Base-by-base conservation (phyloP, 2,888 invertebrate genomes). In the Drosophila fulvimacula region DNA sequence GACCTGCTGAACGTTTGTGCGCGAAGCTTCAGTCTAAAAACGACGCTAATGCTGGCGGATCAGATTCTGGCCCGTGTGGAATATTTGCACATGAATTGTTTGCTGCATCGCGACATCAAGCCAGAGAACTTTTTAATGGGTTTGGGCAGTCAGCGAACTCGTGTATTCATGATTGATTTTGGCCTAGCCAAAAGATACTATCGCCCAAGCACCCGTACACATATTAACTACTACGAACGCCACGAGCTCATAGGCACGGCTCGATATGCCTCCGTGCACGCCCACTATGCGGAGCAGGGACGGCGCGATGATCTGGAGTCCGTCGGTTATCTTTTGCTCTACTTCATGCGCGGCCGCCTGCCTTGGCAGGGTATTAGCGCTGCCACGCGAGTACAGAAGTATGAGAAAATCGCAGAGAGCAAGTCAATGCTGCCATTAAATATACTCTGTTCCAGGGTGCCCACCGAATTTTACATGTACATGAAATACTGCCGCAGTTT, bases 91-190 rank as follows among this genome's bases (percentile, higher is more conserved):
- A 49, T 69, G 46, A 73, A 77, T 24, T 70, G 71, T 9, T 38
- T 81, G 27, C 38, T 88, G 10, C 85, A 85, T 62, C 83, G 85
- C 5, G 85, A 85, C 42, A 86, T 85, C n/a, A 85, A 85, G 62
- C 88, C 85, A 9, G 88, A 85, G 7, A 85, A 85, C 42, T 86
- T 85, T 15, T 63, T 85, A 0, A 81, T 85, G 79, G 85, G 85
- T 1, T 27, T 79, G 41, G 86, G 79, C 10, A 56, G 49, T 1
- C 69, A 82, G 19, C 55, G 69, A 0, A 53, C 55, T 3, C 71
- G 71, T 1, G 72, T 85, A 0, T 85, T 57, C 13, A 70, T 85
- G 60, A 86, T 88, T 42, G 85, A 85, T 30, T 85, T 88, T 27
- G 85, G 85, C 0, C 60, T 85, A 49, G 83, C 88, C 34, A 88